phyloP scores from a whole-genome alignment of 37 sponge, comb jelly and placozoan genomes.

The Ephydatia muelleri region DNA sequence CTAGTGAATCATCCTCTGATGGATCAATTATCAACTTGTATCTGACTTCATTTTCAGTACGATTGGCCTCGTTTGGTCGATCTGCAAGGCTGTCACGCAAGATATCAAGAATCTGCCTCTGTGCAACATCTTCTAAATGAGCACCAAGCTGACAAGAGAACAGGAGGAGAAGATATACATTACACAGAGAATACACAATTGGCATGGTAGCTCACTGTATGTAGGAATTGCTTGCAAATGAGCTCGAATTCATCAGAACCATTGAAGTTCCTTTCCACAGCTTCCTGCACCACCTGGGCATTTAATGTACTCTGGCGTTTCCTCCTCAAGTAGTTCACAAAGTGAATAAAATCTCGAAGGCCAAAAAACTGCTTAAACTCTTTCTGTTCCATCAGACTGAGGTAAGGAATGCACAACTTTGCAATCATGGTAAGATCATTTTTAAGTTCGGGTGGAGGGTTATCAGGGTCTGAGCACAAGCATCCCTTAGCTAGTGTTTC shows the following conservation, averaged over 20 bases:
- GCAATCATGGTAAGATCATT: background rate
- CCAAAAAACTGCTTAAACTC: slow-evolving; percentile 54
- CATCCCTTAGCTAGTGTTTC: slow-evolving; percentile 43
- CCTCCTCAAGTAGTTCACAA: slow-evolving; percentile 55
- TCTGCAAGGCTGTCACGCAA: slow-evolving; percentile 48
- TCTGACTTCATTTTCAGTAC: slow-evolving; percentile 37
- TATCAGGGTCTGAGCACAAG: background rate
- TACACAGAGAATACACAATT: too few relatives aligned
- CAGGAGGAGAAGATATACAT: background rate
- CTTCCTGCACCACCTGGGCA: slow-evolving; percentile 20
- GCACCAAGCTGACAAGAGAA: background rate
- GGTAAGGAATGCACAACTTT: background rate
- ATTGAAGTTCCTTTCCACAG: slow-evolving; percentile 50
- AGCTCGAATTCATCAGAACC: slow-evolving; percentile 14
- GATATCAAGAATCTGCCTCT: slow-evolving; percentile 46
- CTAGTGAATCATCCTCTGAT: slow-evolving; percentile 65
- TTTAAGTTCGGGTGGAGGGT: background rate
- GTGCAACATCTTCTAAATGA: background rate
- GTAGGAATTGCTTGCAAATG: slow-evolving; percentile 10
- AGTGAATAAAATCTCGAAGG: slow-evolving; percentile 72
- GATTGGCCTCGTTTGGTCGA: background rate
- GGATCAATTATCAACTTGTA: slow-evolving; percentile 74
- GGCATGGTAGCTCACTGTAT: background rate
- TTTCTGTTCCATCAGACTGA: background rate
- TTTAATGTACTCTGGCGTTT: background rate